phyloP scores from a whole-genome alignment of 2,113 vertebrate species.

The Thunnus thynnus region DNA sequence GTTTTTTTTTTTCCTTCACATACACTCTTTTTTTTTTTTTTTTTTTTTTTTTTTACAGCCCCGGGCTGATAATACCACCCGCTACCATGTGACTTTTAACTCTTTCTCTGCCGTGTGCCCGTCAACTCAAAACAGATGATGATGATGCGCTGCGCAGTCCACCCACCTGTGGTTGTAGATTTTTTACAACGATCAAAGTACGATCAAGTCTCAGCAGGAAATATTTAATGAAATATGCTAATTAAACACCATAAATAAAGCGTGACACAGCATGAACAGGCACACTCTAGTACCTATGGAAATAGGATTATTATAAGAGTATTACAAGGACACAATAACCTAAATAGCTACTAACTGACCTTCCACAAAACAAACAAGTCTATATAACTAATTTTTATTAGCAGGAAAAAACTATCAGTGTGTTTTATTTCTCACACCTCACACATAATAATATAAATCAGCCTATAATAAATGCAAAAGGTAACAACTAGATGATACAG shows the following conservation, averaged over 20 bases:
- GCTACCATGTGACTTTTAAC: slow-evolving; percentile 82
- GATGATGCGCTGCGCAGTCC: neutral
- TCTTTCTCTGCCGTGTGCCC: slow-evolving; percentile 50
- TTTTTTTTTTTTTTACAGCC: slow-evolving; percentile 69
- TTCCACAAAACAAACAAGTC: neutral
- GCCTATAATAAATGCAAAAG: too few species aligned
- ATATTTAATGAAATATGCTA: accelerated
- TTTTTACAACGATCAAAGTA: neutral
- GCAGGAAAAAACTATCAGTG: neutral
- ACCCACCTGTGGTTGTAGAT: neutral
- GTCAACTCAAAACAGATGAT: slow-evolving; percentile 32
- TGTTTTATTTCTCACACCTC: too few species aligned
- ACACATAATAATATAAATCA: too few species aligned
- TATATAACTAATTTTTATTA: neutral
- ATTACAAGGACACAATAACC: slow-evolving; percentile 27
- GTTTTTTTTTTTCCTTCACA: slow-evolving; percentile 67
- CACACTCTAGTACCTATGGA: neutral
- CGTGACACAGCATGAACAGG: neutral
- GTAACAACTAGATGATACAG: too few species aligned
- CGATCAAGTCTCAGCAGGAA: neutral
- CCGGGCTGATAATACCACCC: slow-evolving; percentile 81
- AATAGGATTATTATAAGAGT: slow-evolving; percentile 44
- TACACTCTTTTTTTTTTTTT: slow-evolving; percentile 16
- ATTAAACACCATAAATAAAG: neutral
- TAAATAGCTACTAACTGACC: neutral